A percentile compares a stretch with the other conserved stretches of the same genome.
These are phyloP conservation scores for Drosophila phalerata DNA, from an alignment of 2,888 invertebrate genomes.

Conservation along the genomic window DNA sequence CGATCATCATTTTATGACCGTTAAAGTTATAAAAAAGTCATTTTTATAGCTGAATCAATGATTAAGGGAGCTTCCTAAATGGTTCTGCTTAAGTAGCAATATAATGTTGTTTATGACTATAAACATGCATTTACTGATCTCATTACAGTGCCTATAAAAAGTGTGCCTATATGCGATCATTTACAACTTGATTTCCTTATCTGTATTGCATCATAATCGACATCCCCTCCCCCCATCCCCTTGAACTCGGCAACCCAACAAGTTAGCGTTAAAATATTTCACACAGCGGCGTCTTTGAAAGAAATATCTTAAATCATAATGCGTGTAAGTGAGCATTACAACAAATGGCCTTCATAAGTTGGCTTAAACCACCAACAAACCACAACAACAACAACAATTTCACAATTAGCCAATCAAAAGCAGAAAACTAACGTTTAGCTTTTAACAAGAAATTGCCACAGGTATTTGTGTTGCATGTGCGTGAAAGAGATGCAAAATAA, in stretches of 20 bases:
- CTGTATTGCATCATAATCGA: slow-evolving; percentile 28
- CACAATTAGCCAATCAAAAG: slow-evolving; percentile 64
- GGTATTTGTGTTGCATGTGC: slow-evolving; percentile 14
- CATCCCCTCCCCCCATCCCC: neutral
- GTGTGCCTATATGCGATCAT: neutral
- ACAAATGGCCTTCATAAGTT: slow-evolving; percentile 63
- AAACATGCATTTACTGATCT: slow-evolving; percentile 11
- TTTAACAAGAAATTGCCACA: slow-evolving; percentile 50
- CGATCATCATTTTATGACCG: slow-evolving; percentile 20
- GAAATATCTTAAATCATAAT: slow-evolving; percentile 62
- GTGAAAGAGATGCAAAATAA: slow-evolving; percentile 31
- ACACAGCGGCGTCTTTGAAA: slow-evolving; percentile 62
- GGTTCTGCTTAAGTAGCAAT: slow-evolving; percentile 6
- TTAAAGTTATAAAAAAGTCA: slow-evolving; percentile 14
- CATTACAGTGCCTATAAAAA: neutral
- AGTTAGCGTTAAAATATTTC: slow-evolving; percentile 45
- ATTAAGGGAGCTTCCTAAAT: slow-evolving; percentile 4
- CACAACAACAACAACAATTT: slow-evolving; percentile 23
- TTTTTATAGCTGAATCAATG: slow-evolving; percentile 21
- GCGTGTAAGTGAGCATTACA: slow-evolving; percentile 68
- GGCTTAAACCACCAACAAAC: slow-evolving; percentile 18
- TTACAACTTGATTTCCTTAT: slow-evolving; percentile 33
- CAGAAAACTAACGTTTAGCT: slow-evolving; percentile 32
- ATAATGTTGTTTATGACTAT: slow-evolving; percentile 2
- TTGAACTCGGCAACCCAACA: slow-evolving; percentile 8